Evolutionary conservation across 1,140 invertebrate genomes (phyloP).

Genomic region (Drosophila sp.): DNA sequence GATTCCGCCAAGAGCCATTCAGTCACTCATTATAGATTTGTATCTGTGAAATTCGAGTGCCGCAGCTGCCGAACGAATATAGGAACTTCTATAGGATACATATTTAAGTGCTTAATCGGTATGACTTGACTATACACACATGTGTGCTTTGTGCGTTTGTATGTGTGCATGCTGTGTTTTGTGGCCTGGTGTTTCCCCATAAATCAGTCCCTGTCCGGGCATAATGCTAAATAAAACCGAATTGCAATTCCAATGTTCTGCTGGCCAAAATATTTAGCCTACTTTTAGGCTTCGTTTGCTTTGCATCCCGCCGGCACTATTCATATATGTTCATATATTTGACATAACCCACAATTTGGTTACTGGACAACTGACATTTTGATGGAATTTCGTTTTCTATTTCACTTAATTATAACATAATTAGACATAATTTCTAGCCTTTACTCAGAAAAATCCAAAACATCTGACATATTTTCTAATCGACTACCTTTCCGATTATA

Average conservation of each 20-base stretch:
- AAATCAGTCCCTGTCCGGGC: constrained; percentile 31
- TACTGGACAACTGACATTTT: too few species aligned
- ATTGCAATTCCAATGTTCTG: constrained; percentile 39
- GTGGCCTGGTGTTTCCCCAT: constrained; percentile 26
- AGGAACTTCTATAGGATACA: constrained; percentile 44
- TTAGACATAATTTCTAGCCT: too few species aligned
- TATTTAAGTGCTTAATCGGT: constrained; percentile 58
- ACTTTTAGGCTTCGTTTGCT: constrained; percentile 7
- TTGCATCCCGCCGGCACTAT: neutral
- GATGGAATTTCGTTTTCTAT: too few species aligned
- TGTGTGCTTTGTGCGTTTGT: constrained; percentile 21
- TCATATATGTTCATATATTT: too few species aligned
- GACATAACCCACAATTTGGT: too few species aligned
- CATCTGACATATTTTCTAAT: too few species aligned
- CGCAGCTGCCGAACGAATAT: constrained; percentile 29
- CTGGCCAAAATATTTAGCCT: constrained; percentile 18
- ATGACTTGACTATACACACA: constrained; percentile 33
- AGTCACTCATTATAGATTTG: constrained; percentile 61
- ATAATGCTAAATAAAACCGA: constrained; percentile 28
- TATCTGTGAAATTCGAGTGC: constrained; percentile 52
- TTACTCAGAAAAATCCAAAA: too few species aligned
- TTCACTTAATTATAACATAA: too few species aligned
- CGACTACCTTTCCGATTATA: too few species aligned
- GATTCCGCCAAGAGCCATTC: constrained; percentile 56
- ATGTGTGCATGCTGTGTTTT: neutral